phyloP scores from a whole-genome alignment of 1,140 invertebrate species.

The Danaus plexippus region DNA sequence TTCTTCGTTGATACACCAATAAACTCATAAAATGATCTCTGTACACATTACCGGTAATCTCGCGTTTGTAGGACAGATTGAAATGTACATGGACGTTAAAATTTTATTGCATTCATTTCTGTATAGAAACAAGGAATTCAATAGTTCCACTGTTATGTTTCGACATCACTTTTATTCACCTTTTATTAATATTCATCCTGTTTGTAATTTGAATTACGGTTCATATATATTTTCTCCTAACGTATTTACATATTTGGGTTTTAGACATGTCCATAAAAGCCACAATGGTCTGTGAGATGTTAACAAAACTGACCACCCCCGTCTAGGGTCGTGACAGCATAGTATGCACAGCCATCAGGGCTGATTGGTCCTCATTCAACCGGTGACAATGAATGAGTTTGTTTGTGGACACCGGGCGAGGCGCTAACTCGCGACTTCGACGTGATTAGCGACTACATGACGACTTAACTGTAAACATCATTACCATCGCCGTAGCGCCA shows the following conservation, averaged over 20 bases:
- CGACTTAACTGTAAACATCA: slow-evolving; percentile 69
- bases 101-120: slow-evolving; percentile 23
- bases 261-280: too few relatives aligned
- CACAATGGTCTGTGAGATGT: too few relatives aligned
- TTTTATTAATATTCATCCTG: too few relatives aligned
- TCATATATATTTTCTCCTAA: too few relatives aligned
- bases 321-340: slow-evolving; percentile 19
- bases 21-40: slow-evolving; percentile 16
- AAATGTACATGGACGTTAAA: slow-evolving; percentile 27
- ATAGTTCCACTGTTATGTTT: slow-evolving; percentile 14
- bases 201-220: too few relatives aligned
- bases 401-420: slow-evolving; percentile 67
- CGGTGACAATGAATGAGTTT: slow-evolving; percentile 62
- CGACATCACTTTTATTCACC: background rate
- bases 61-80: slow-evolving; percentile 24
- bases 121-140: slow-evolving; percentile 10
- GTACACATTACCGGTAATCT: slow-evolving; percentile 15
- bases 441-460: slow-evolving; percentile 61
- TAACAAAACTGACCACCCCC: slow-evolving; percentile 20
- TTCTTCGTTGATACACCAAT: slow-evolving; percentile 12
- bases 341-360: slow-evolving; percentile 31
- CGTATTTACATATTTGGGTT: too few relatives aligned
- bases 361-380: slow-evolving; percentile 41
- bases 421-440: slow-evolving; percentile 63
- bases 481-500: slow-evolving; percentile 48